Conservation (phyloP, 2,113 vertebrate genomes). For the Corvus moneduloides region DNA sequence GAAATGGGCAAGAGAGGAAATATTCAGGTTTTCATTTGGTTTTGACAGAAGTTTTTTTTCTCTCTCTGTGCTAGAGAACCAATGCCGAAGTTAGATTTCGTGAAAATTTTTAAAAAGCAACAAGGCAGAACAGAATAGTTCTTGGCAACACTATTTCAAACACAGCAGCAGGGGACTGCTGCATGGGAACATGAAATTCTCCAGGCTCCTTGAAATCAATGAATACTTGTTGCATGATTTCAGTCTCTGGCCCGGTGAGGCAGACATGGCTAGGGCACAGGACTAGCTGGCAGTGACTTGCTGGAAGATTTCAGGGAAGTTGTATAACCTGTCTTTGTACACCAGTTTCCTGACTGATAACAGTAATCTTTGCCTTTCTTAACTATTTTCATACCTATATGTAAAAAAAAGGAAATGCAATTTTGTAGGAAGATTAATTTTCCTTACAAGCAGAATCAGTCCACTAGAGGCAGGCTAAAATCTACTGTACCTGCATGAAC, state of each 20-base stretch:
- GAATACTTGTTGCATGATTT: background rate
- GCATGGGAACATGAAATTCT: background rate
- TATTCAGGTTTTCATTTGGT: background rate
- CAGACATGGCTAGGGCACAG: background rate
- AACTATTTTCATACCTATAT: background rate
- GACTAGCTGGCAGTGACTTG: background rate
- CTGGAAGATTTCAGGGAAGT: background rate
- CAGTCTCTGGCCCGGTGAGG: background rate
- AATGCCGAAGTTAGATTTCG: background rate
- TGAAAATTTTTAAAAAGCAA: background rate
- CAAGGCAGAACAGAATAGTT: background rate
- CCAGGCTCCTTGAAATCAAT: background rate
- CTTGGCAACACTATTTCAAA: background rate
- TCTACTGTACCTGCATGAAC: background rate
- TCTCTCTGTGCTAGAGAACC: background rate
- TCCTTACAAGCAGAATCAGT: background rate
- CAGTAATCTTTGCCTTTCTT: background rate
- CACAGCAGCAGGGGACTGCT: background rate
- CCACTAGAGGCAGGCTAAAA: background rate
- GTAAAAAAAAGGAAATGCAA: background rate
- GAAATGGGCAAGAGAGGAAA: background rate
- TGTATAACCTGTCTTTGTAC: background rate
- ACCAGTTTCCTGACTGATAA: background rate
- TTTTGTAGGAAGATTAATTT: background rate
- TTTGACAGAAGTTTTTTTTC: background rate